phyloP scores from a whole-genome alignment of 2,113 vertebrate genomes.

The Phainopepla nitens region DNA sequence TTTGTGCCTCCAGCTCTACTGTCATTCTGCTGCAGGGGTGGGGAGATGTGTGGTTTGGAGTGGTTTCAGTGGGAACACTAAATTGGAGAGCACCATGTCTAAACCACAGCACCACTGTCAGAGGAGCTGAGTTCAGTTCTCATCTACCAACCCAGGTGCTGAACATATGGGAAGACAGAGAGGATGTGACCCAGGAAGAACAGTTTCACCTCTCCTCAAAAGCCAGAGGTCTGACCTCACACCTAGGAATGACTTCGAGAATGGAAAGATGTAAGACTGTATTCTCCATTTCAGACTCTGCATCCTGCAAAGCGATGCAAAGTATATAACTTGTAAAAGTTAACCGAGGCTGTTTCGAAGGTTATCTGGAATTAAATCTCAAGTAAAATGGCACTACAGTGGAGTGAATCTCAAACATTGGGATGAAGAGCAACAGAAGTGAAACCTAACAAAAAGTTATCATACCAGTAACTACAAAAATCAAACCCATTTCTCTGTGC shows the following conservation, averaged over 20 bases:
- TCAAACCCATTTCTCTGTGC: background rate
- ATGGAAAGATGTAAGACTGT: background rate
- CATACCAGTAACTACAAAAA: background rate
- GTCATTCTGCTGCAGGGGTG: background rate
- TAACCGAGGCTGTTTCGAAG: background rate
- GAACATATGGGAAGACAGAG: background rate
- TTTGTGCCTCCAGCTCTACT: too few species aligned
- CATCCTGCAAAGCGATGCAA: background rate
- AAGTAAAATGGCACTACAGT: background rate
- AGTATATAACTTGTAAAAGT: background rate
- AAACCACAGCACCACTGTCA: rapidly evolving
- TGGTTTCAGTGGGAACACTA: background rate
- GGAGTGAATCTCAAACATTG: background rate
- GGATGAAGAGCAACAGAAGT: background rate
- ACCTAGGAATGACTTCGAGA: background rate
- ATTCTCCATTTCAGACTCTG: background rate
- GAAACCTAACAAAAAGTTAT: background rate
- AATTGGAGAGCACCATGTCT: background rate
- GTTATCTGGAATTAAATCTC: background rate
- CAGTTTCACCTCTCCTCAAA: background rate
- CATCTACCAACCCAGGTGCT: background rate
- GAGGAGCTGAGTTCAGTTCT: background rate
- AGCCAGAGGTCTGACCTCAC: background rate
- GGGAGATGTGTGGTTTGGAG: background rate
- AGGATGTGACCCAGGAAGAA: background rate